phyloP scores from a whole-genome alignment of 2,113 vertebrate genomes.

The Malurus elegans region DNA sequence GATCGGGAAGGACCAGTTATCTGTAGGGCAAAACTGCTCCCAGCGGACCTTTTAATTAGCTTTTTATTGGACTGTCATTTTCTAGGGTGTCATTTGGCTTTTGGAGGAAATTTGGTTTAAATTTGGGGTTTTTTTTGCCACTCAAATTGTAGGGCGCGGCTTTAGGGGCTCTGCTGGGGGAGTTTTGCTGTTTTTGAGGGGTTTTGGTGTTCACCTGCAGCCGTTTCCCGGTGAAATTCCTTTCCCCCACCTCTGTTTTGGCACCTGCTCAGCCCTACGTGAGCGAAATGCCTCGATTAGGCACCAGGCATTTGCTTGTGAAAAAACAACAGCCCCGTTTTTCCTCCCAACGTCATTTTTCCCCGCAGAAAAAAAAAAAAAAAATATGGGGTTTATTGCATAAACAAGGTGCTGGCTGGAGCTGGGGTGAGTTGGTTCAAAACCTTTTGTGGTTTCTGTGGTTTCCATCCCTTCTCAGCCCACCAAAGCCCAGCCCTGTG shows the following conservation, averaged over 20 bases:
- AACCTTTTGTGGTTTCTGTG: neutral
- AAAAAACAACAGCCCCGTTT: neutral
- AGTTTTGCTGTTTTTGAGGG: neutral
- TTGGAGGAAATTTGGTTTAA: neutral
- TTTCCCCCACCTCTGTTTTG: neutral
- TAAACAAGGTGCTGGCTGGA: neutral
- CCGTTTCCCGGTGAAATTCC: neutral
- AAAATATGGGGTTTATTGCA: neutral
- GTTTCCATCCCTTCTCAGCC: constrained; percentile 25
- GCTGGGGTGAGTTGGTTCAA: neutral
- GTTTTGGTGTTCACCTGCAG: neutral
- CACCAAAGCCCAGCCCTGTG: constrained; percentile 45
- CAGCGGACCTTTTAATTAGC: neutral
- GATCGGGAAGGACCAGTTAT: neutral
- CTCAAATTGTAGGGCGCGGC: neutral
- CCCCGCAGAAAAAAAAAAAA: neutral
- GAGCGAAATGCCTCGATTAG: neutral
- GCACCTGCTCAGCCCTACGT: neutral
- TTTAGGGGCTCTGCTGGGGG: neutral
- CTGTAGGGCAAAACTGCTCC: constrained; percentile 9
- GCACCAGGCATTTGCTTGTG: neutral
- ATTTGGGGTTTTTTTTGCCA: neutral
- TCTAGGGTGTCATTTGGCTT: neutral
- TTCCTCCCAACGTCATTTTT: neutral
- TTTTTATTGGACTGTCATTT: neutral